Evolutionary conservation across 2,113 vertebrate genomes (phyloP).

Genomic region (Pseudopodoces humilis): DNA sequence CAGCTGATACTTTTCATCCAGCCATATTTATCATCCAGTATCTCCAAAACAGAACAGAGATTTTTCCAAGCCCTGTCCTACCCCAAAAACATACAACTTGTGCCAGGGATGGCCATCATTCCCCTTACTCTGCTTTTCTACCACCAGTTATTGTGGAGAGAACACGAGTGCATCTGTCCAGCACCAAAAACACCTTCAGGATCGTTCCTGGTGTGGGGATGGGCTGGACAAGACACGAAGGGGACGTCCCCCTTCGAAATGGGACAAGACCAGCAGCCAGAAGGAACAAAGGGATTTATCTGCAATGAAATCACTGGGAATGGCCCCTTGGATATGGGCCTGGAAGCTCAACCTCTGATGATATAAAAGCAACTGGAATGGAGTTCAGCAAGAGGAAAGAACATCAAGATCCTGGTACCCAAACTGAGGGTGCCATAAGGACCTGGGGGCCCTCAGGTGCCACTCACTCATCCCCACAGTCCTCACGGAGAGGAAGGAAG

Average conservation of each 20-base stretch:
- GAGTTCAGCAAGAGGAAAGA: neutral
- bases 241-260: neutral
- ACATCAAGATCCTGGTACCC: neutral
- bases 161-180: neutral
- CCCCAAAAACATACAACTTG: neutral
- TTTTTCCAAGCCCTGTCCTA: neutral
- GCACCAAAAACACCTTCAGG: neutral
- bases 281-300: neutral
- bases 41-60: neutral
- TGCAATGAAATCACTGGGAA: neutral
- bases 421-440: neutral
- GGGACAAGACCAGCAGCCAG: neutral
- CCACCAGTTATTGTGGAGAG: neutral
- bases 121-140: neutral
- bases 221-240: neutral
- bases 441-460: neutral
- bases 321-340: neutral
- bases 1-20: neutral
- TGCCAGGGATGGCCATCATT: neutral
- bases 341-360: neutral
- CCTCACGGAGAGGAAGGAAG: neutral
- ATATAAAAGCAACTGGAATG: neutral
- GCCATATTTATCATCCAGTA: neutral
- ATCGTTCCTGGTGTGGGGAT: fast-evolving
- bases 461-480: neutral